Conservation (phyloP, 2,113 vertebrate species). For the Muntiacus reevesi region DNA sequence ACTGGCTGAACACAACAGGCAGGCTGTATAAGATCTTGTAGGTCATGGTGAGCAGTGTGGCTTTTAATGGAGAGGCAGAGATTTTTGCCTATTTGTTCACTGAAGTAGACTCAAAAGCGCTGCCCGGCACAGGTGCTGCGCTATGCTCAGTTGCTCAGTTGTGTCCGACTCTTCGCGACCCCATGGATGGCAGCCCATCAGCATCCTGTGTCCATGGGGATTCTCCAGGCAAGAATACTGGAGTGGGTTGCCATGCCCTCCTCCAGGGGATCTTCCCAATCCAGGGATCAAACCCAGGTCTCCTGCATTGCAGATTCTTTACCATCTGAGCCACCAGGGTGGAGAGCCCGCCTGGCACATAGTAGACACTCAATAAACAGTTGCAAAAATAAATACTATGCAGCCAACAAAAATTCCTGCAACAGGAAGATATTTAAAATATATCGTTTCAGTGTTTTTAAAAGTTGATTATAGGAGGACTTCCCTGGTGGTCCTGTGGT, state of each 20-base stretch:
- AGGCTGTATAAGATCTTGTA: rapidly evolving
- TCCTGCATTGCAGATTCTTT: neutral
- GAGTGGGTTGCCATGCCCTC: neutral
- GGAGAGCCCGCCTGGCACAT: neutral
- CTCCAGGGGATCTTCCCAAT: neutral
- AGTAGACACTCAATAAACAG: neutral
- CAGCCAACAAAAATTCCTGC: neutral
- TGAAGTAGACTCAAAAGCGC: neutral
- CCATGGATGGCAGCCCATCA: neutral
- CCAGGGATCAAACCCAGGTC: neutral
- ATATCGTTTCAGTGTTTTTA: neutral
- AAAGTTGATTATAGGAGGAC: neutral
- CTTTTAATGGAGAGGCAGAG: neutral
- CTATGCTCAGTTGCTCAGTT: neutral
- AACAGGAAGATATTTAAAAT: neutral
- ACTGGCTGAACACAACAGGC: neutral
- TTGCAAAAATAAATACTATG: neutral
- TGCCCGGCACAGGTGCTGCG: neutral
- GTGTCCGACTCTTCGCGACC: neutral
- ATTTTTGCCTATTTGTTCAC: neutral
- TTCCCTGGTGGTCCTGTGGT: neutral
- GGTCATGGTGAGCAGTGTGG: neutral
- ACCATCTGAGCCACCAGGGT: neutral
- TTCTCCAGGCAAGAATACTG: neutral
- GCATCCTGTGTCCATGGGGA: neutral